Evolutionary conservation across 2,888 invertebrate species (phyloP).

Genomic region (Chalcosyrphus nemorum): DNA sequence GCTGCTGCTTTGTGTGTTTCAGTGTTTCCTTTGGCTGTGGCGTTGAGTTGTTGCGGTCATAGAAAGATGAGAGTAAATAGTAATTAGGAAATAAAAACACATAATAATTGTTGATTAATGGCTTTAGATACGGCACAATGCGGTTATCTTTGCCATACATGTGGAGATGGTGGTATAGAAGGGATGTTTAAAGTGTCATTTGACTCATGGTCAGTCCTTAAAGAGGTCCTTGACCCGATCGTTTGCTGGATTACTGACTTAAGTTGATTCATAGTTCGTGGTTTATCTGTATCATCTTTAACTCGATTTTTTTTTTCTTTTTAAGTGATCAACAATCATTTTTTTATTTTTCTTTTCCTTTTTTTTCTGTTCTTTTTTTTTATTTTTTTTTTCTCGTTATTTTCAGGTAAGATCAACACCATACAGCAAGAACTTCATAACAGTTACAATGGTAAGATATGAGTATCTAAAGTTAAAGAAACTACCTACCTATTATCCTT

Average conservation of each 20-base stretch:
- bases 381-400: constrained; percentile 16
- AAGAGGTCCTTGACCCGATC: not conserved
- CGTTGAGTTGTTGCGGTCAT: constrained; percentile 54
- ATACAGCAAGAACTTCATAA: constrained; percentile 72
- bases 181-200: not conserved
- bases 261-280: too few species aligned
- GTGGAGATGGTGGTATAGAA: not conserved
- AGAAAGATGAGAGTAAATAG: constrained; percentile 68
- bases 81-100: constrained; percentile 67
- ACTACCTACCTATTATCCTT: too few species aligned
- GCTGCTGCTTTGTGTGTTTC: constrained; percentile 14
- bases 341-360: constrained; percentile 7
- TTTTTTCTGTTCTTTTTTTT: constrained; percentile 24
- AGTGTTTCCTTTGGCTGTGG: constrained; percentile 19
- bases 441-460: constrained; percentile 70
- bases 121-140: constrained; percentile 50
- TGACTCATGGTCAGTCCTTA: not conserved
- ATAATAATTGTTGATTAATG: constrained; percentile 67
- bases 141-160: constrained; percentile 51
- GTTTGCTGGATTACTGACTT: too few species aligned
- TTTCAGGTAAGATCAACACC: constrained; percentile 72
- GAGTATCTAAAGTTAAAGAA: constrained; percentile 18
- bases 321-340: not conserved
- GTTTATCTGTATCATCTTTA: too few species aligned
- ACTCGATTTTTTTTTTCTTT: too few species aligned